Base-by-base conservation (phyloP, 37 sponge, comb jelly and placozoan genomes). In the Tethya wilhelma region DNA sequence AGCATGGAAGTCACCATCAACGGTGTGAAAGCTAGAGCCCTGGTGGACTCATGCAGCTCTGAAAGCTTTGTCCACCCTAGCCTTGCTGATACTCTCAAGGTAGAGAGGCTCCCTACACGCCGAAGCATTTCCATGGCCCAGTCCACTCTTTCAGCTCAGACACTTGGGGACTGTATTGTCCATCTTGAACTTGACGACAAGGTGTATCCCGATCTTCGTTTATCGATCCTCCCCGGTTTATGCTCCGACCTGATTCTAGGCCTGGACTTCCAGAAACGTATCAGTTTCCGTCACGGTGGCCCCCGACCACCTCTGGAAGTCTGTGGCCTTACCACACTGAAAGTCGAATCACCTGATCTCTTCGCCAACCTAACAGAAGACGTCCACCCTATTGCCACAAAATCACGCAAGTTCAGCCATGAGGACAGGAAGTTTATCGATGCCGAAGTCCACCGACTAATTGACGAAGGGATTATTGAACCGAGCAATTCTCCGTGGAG, bases 401-500 rank as follows among this genome's bases (percentile, higher is more conserved):
- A 69, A 26, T 69, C 70, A 30, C 65, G 65, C 28, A 64, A 38
- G 37, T 64, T 37, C 65, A 64, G 36, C 2, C 12, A 64, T 64
- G 70, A 41, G 11, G 70, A 69, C 44, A 49, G 14, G 34, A 40
- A 69, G 44, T 69, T 39, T 22, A 69, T 69, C 1, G 44, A 69
- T 6, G 29, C 33, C 4, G 66, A 65, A 42, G 70, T 69, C 8
- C 70, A 41, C 17, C 70, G 70, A 26, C 44, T 40, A 41, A 14
- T 69, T 3, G 44, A 26, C 3, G 70, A 41, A 69, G 44, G 70
- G 2, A 42, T 41, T 4, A 39, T 69, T 17, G 70, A 69, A 41
- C 70, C 70, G 28, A 69, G 44, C 34, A 69, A 39, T 6, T 69
- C 70, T 23, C 65, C 65, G 31, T 64, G 65, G 65, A 6, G 70